These are phyloP conservation scores for Nemotelus pantherinus DNA, from an alignment of 2,888 invertebrate genomes.

Conservation along the genomic window DNA sequence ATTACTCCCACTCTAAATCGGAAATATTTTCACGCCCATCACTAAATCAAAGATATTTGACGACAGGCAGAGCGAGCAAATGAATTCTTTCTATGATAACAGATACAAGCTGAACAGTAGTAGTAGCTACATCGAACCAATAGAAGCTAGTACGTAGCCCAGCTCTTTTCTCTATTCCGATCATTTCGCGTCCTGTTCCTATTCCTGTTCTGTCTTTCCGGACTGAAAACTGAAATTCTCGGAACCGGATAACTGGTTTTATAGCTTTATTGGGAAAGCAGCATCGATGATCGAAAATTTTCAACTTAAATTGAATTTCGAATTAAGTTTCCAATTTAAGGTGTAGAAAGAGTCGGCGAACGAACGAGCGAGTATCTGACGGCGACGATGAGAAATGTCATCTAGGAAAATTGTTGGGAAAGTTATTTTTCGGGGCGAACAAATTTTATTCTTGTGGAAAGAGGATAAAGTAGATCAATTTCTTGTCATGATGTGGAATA, in stretches of 20 bases:
- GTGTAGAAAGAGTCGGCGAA: neutral
- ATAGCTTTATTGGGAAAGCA: conserved; percentile 25
- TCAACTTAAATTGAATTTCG: conserved; percentile 40
- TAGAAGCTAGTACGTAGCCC: too few species aligned
- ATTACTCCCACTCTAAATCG: neutral
- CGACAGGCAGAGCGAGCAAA: conserved; percentile 6
- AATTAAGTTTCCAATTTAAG: conserved; percentile 37
- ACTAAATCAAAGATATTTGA: conserved; percentile 1
- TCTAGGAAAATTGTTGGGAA: neutral
- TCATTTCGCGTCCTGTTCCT: neutral
- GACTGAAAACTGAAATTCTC: conserved; percentile 12
- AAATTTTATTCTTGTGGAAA: conserved; percentile 10
- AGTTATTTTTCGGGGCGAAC: neutral
- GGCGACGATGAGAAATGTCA: neutral
- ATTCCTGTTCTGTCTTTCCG: neutral
- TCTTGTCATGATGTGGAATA: neutral
- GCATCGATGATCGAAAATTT: conserved; percentile 37
- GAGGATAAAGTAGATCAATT: conserved; percentile 13
- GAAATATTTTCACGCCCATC: conserved; percentile 10
- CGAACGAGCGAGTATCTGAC: neutral
- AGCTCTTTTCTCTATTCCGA: neutral
- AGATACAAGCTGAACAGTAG: too few species aligned
- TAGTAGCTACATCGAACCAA: too few species aligned
- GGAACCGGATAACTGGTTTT: conserved; percentile 35
- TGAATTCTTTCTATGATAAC: neutral